These are phyloP conservation scores for Microhierax caerulescens DNA, from an alignment of 2,797 vertebrate species.

Conservation along the genomic window DNA sequence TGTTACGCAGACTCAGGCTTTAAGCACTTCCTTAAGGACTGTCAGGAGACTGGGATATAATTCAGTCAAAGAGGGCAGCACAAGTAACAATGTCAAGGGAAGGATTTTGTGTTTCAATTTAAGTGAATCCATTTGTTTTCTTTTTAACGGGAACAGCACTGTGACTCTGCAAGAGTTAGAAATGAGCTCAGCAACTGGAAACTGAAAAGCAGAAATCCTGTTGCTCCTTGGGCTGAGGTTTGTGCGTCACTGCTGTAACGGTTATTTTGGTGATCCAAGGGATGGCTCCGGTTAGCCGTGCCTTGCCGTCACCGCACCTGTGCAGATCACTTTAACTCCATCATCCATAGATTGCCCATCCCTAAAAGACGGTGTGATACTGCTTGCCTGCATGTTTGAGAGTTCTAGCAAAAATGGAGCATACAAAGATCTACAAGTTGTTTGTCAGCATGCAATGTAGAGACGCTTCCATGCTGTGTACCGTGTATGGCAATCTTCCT, in stretches of 20 bases:
- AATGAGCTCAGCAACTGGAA: conserved; percentile 50
- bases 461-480: rapidly evolving
- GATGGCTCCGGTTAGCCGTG: neutral
- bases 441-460: neutral
- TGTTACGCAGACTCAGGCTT: neutral
- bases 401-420: neutral
- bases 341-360: neutral
- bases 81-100: conserved; percentile 14
- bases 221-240: neutral
- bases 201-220: conserved; percentile 1
- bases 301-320: neutral
- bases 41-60: conserved; percentile 29
- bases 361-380: neutral
- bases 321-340: neutral
- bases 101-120: conserved; percentile 45
- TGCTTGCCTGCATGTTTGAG: neutral
- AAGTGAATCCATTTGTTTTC: conserved; percentile 63
- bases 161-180: conserved; percentile 45
- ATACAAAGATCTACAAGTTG: rapidly evolving
- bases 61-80: conserved; percentile 29
- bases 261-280: neutral
- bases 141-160: conserved; percentile 6
- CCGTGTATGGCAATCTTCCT: neutral
- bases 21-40: conserved; percentile 27
- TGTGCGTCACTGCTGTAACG: neutral